Conservation (phyloP, 1,140 invertebrate genomes). For the Mylabris phalerata region DNA sequence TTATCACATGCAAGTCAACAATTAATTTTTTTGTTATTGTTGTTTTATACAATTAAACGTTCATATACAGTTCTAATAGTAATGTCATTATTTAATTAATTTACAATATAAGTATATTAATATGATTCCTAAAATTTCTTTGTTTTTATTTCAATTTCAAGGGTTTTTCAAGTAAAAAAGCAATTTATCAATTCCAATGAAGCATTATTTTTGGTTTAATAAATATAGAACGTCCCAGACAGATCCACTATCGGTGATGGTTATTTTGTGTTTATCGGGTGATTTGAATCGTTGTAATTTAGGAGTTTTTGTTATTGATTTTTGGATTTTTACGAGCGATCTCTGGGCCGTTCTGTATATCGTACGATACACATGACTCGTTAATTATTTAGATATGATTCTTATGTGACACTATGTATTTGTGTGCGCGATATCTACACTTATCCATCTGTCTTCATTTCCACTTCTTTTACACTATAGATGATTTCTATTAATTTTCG, state of each 20-base stretch:
- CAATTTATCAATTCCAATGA: slow-evolving; percentile 40
- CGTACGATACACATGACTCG: slow-evolving; percentile 5
- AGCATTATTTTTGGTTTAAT: slow-evolving; percentile 24
- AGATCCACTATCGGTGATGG: not conserved
- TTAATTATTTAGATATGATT: slow-evolving; percentile 34
- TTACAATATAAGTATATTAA: slow-evolving; percentile 23
- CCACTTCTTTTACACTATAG: slow-evolving; percentile 30
- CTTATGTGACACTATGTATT: slow-evolving; percentile 28
- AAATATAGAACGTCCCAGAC: slow-evolving; percentile 8
- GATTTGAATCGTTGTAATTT: slow-evolving; percentile 4
- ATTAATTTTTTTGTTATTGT: slow-evolving; percentile 14
- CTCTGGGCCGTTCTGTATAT: slow-evolving; percentile 7
- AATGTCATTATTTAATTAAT: slow-evolving; percentile 3
- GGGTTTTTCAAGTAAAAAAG: slow-evolving; percentile 36
- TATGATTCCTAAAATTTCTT: slow-evolving; percentile 22
- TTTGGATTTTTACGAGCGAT: not conserved
- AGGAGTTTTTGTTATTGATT: not conserved
- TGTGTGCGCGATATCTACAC: slow-evolving; percentile 35
- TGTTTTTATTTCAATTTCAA: slow-evolving; percentile 10
- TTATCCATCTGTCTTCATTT: slow-evolving; percentile 11
- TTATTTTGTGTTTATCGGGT: too few species aligned
- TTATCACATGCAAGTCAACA: slow-evolving; percentile 38
- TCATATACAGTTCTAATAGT: slow-evolving; percentile 21
- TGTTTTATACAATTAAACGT: slow-evolving; percentile 29
- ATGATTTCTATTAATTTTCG: slow-evolving; percentile 10